phyloP scores from a whole-genome alignment of 2,888 invertebrate species.

The Subacronicta megacephala region DNA sequence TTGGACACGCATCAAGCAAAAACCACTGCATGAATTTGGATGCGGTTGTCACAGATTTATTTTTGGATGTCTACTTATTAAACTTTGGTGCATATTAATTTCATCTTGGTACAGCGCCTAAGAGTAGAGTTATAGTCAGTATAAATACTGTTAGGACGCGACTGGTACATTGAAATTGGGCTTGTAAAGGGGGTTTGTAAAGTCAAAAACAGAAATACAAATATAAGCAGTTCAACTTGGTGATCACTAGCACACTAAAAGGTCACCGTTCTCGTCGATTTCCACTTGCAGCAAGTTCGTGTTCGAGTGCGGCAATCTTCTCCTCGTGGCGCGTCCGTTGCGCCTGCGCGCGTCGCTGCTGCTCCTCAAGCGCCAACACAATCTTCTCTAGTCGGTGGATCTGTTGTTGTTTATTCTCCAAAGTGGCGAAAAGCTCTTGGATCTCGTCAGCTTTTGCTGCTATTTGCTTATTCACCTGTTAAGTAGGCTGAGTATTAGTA shows the following conservation, averaged over 20 bases:
- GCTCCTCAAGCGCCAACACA: conserved; percentile 88
- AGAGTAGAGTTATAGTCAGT: no score
- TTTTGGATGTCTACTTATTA: no score
- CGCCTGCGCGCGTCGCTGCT: conserved; percentile 88
- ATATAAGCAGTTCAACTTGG: no score
- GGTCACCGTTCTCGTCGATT: conserved; percentile 77
- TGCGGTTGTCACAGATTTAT: no score
- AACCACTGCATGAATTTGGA: no score
- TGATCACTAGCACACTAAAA: conserved; percentile 53
- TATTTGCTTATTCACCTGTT: conserved; percentile 86
- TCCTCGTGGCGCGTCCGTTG: conserved; percentile 90
- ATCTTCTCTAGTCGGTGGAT: conserved; percentile 88
- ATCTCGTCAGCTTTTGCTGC: conserved; percentile 87
- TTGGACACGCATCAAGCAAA: no score
- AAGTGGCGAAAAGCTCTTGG: conserved; percentile 83
- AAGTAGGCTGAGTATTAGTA: neutral
- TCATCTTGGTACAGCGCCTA: no score
- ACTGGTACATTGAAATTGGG: no score
- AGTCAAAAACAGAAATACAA: no score
- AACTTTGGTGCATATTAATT: no score
- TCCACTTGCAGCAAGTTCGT: conserved; percentile 82
- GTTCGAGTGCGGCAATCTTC: conserved; percentile 89
- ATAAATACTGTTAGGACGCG: no score
- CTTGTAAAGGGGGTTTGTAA: no score
- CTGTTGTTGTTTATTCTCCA: conserved; percentile 89